phyloP scores from a whole-genome alignment of 2,797 vertebrate species.

The Odontamblyopus rebecca region DNA sequence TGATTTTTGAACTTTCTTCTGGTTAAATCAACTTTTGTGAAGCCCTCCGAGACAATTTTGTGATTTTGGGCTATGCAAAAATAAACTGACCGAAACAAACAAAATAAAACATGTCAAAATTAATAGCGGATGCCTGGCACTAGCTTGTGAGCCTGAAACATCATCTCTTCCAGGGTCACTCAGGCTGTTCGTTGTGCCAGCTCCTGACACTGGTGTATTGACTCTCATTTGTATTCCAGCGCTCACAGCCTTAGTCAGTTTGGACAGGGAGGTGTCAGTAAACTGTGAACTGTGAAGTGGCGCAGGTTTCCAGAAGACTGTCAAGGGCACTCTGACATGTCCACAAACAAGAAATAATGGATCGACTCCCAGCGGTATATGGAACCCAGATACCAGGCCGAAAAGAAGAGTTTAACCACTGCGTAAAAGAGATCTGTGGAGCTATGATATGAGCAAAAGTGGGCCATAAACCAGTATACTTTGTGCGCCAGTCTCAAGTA shows the following conservation, averaged over 20 bases:
- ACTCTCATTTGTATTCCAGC: slow-evolving; percentile 13
- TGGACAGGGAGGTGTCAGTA: slow-evolving; percentile 1
- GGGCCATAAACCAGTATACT: not conserved
- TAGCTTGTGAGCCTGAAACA: not conserved
- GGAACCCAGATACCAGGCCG: not conserved
- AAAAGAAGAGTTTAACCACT: slow-evolving; percentile 3
- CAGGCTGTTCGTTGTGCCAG: not conserved
- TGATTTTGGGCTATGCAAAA: too few species aligned
- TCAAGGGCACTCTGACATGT: slow-evolving; percentile 13
- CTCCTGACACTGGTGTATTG: slow-evolving; percentile 5
- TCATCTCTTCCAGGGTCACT: not conserved
- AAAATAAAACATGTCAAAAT: too few species aligned
- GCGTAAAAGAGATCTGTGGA: slow-evolving; percentile 1
- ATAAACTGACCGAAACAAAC: too few species aligned
- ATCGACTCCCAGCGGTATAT: slow-evolving; percentile 3
- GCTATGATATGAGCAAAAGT: not conserved
- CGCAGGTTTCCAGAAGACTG: slow-evolving; percentile 7
- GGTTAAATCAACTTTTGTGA: too few species aligned
- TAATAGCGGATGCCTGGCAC: not conserved
- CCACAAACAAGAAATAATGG: not conserved
- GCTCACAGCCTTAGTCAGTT: slow-evolving; percentile 9
- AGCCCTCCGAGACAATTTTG: too few species aligned
- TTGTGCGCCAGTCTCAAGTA: not conserved
- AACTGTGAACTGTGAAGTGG: slow-evolving; percentile 7
- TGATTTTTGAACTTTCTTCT: too few species aligned